A percentile compares a stretch with the other conserved stretches of the same genome.
These are phyloP conservation scores for Clytia hemisphaerica DNA, from an alignment of 30 jellyfish, hydroid and myxozoan genomes.

Conservation along the genomic window DNA sequence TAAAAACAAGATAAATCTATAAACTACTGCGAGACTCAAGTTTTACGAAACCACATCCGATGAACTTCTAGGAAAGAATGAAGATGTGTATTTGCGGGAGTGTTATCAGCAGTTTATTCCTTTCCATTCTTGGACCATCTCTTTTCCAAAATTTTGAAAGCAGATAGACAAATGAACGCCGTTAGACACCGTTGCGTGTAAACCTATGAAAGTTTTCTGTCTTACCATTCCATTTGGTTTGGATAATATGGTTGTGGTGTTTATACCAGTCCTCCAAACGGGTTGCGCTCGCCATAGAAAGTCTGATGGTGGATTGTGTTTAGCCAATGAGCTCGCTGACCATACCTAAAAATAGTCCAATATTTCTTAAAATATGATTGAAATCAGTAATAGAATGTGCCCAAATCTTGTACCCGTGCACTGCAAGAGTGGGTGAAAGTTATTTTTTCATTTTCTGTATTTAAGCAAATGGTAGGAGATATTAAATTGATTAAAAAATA, in stretches of 20 bases:
- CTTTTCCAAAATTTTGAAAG: not conserved
- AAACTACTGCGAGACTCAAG: no score
- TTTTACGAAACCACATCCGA: no score
- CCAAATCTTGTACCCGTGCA: no score
- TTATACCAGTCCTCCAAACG: slow-evolving; percentile 72
- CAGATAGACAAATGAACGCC: not conserved
- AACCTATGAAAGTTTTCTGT: not conserved
- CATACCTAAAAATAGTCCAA: slow-evolving; percentile 42
- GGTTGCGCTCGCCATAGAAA: slow-evolving; percentile 64
- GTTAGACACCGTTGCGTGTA: not conserved
- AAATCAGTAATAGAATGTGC: no score
- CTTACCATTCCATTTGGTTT: slow-evolving; percentile 77
- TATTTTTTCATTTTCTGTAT: no score
- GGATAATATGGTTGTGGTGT: slow-evolving; percentile 69
- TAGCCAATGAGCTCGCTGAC: slow-evolving; percentile 53
- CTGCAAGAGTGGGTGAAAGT: no score
- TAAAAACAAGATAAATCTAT: not conserved
- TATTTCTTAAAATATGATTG: not conserved
- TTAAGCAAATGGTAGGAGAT: no score
- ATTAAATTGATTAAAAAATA: no score
- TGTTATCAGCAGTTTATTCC: no score
- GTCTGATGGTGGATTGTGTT: slow-evolving; percentile 76
- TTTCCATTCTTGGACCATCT: no score
- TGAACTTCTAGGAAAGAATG: no score
- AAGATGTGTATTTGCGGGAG: no score